These are phyloP conservation scores for Agonum fuliginosum DNA, from an alignment of 2,888 invertebrate genomes.

Conservation along the genomic window DNA sequence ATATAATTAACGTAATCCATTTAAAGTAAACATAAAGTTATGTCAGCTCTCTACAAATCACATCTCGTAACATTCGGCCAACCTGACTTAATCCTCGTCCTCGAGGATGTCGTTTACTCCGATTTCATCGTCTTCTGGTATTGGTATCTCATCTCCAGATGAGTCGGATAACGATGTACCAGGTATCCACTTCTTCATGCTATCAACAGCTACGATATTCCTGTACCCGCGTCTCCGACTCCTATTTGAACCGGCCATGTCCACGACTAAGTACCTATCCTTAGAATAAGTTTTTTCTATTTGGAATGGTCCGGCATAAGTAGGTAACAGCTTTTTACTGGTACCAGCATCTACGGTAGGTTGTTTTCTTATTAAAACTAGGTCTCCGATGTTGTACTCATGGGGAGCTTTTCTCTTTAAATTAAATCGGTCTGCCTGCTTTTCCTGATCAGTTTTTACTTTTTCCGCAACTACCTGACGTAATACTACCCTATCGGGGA, in stretches of 20 bases:
- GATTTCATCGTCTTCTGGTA: not conserved
- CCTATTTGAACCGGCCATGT: constrained; percentile 2
- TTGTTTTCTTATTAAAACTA: not conserved
- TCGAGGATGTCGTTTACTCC: not conserved
- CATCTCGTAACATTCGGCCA: not conserved
- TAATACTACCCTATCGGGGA: not conserved
- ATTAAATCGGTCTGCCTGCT: not conserved
- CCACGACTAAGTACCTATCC: constrained; percentile 2
- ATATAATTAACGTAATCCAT: no score
- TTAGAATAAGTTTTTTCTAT: not conserved
- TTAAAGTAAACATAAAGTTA: no score
- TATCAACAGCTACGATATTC: constrained; percentile 7
- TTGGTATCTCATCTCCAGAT: not conserved
- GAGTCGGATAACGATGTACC: not conserved
- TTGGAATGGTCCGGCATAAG: constrained; percentile 3
- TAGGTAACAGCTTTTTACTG: not conserved
- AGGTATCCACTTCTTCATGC: not conserved
- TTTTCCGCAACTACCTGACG: not conserved
- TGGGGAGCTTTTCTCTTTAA: not conserved
- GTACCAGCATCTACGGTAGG: not conserved
- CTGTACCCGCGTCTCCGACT: not conserved
- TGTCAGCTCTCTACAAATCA: no score
- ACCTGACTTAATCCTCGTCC: not conserved
- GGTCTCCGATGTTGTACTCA: not conserved
- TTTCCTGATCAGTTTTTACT: not conserved